Percentiles rank a stretch among this genome's conserved stretches.
Evolutionary conservation across 2,888 invertebrate genomes (phyloP).

Genomic region (Drosophila robusta): DNA sequence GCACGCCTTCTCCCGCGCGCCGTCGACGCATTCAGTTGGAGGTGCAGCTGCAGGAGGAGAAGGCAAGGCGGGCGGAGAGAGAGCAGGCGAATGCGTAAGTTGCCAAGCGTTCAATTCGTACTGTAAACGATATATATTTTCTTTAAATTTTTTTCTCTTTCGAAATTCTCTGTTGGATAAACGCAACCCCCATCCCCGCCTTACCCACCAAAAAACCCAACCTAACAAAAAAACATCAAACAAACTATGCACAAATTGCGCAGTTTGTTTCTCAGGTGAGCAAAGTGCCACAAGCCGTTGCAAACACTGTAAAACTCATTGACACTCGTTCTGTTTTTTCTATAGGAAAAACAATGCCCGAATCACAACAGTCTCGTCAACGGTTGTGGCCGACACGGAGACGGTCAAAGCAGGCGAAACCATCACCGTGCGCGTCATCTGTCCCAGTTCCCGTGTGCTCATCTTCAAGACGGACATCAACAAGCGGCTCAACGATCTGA

Average conservation of each 20-base stretch:
- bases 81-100: conserved; percentile 74
- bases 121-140: conserved; percentile 5
- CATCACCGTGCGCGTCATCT: conserved; percentile 81
- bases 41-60: conserved; percentile 55
- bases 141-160: conserved; percentile 6
- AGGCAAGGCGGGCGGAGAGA: conserved; percentile 20
- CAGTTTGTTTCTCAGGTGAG: conserved; percentile 81
- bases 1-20: conserved; percentile 71
- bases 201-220: conserved; percentile 12
- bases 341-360: conserved; percentile 67
- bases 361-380: conserved; percentile 32
- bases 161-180: conserved; percentile 73
- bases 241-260: conserved; percentile 83
- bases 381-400: conserved; percentile 42
- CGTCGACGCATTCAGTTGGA: conserved; percentile 71
- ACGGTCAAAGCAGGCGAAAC: conserved; percentile 58
- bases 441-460: conserved; percentile 82
- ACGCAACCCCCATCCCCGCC: conserved; percentile 8
- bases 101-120: conserved; percentile 39
- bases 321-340: neutral
- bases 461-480: conserved; percentile 75
- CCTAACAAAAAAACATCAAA: conserved; percentile 25
- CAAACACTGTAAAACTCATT: neutral
- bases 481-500: conserved; percentile 80
- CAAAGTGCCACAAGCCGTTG: neutral